Evolutionary conservation across 92 coral and sea anemone species (phyloP).

Genomic region (Epizoanthus stellaris): DNA sequence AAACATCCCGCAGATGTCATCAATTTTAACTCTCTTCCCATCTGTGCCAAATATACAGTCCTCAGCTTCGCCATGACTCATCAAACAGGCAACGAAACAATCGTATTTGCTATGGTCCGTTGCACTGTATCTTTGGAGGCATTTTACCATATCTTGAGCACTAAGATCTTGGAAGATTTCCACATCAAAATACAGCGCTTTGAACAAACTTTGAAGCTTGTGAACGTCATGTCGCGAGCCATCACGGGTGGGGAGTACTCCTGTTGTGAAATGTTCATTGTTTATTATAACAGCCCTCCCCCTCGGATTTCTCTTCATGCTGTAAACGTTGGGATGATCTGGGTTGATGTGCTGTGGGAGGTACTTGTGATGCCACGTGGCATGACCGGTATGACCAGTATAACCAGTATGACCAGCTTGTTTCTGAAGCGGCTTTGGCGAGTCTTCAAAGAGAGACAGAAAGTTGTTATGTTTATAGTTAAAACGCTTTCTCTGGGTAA

Average conservation of each 20-base stretch:
- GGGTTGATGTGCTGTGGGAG: neutral
- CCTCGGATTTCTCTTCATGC: constrained; percentile 73
- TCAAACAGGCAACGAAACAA: constrained; percentile 80
- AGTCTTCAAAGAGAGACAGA: too few species aligned
- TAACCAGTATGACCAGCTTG: too few species aligned
- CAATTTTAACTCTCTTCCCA: constrained; percentile 50
- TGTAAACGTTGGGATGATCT: constrained; percentile 12
- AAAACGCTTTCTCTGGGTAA: too few species aligned
- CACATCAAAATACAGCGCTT: constrained; percentile 64
- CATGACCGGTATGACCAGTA: too few species aligned
- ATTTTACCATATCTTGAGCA: constrained; percentile 28
- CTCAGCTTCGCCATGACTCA: constrained; percentile 85
- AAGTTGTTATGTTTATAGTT: too few species aligned
- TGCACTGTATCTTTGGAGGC: constrained; percentile 25
- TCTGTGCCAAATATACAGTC: constrained; percentile 64
- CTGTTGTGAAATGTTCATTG: constrained; percentile 41
- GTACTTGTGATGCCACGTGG: neutral
- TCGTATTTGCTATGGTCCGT: constrained; percentile 62
- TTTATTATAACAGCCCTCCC: constrained; percentile 89
- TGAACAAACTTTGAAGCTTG: constrained; percentile 57
- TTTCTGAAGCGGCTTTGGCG: too few species aligned
- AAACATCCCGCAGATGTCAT: constrained; percentile 37
- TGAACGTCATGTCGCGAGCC: constrained; percentile 70
- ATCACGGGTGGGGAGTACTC: constrained; percentile 38
- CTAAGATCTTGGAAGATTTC: constrained; percentile 14